Evolutionary conservation across 2,797 vertebrate genomes (phyloP), one percentile per base, ranked within the genome.

Genomic region (Silurus lanzhouensis): DNA sequence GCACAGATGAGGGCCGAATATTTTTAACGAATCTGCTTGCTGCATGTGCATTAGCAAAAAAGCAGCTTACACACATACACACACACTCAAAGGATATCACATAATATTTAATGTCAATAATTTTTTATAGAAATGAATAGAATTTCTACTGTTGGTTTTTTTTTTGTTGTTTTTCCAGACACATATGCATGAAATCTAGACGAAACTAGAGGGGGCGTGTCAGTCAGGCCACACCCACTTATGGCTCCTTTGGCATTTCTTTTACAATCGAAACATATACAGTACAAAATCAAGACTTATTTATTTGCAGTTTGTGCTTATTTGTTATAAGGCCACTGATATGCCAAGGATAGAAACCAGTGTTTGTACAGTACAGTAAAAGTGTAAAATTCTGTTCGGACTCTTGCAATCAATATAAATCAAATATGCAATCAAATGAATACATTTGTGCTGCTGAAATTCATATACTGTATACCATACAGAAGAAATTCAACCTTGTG

Each of bases 21-120:
- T 70, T 27, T 85, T 86, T 76, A 85, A 68, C 75, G 84, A 81
- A 78, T 87, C 87, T 90, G 87, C 85, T 71, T 78, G 83, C 88
- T 88, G 86, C 83, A 86, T 46, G 82, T 64, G 78, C 55, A 66
- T 67, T 38, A 61, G 22, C 48, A 27, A 31, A 75, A 71, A 70
- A 71, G 57, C 15, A 25, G 22, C 17, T 38, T 12, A 38, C 67
- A 70, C 66, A 68, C 66, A 38, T 27, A 68, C n/a, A 55, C 46
- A 74, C 72, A 52, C 22, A 52, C 19, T 3, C 19, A 5, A 19
- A 10, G 66, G 66, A 67, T 67, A 14, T 67, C 27, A 31, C 66
- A 68, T 0, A 68, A 38, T 38, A 27, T 38, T 38, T 38, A 38
- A 38, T 38, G 38, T 38, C 0, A 38, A 38, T 38, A 0, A 38